Conservation (phyloP, 2,797 vertebrate species). For the Leptatherina wallacei region DNA sequence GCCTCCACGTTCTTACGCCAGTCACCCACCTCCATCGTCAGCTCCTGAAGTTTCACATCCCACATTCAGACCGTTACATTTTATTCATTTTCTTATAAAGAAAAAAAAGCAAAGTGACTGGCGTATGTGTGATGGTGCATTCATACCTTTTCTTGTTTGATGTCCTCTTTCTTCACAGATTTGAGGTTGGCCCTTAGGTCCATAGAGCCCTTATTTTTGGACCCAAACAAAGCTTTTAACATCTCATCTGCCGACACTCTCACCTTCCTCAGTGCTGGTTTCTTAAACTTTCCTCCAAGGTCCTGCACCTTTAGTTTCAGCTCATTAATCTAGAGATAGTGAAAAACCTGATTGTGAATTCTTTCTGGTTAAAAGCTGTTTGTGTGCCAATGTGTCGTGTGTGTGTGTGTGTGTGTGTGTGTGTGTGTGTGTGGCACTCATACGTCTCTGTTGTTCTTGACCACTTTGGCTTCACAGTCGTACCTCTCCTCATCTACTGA, state of each 20-base stretch:
- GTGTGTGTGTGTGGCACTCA: background rate
- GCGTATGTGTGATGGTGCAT: background rate
- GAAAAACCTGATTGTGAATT: constrained; percentile 18
- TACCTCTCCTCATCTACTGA: constrained; percentile 80
- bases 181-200: constrained; percentile 81
- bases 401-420: background rate
- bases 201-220: constrained; percentile 78
- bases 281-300: constrained; percentile 82
- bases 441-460: constrained; percentile 80
- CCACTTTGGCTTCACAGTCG: constrained; percentile 77
- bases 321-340: constrained; percentile 67
- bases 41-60: constrained; percentile 56
- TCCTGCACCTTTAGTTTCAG: constrained; percentile 78
- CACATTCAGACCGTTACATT: background rate
- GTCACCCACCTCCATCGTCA: constrained; percentile 77
- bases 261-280: constrained; percentile 78
- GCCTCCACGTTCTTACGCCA: constrained; percentile 85
- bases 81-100: background rate
- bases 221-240: constrained; percentile 79
- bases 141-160: constrained; percentile 80
- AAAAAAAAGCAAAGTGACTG: no score
- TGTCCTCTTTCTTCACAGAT: constrained; percentile 81
- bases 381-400: background rate
- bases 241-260: constrained; percentile 83
- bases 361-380: background rate